Evolutionary conservation across 37 sponge, comb jelly and placozoan species (phyloP), one percentile per base, ranked within the genome.

Genomic region (Oopsacas minuta): DNA sequence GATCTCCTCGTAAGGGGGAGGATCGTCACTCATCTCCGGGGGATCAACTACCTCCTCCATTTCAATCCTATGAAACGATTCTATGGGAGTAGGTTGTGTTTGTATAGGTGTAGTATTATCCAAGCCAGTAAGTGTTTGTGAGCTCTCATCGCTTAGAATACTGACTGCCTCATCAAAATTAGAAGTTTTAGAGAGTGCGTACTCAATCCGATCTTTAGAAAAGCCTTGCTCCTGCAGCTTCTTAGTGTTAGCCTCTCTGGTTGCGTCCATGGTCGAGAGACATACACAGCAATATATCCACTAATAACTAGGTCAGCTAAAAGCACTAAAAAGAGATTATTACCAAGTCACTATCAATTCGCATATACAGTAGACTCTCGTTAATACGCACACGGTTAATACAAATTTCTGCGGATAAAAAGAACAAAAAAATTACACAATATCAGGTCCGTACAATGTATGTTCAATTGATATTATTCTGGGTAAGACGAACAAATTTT

Each of bases 1-100:
- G 17, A 61, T 12, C 75, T 61, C 75, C 30, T 61, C 75, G 75
- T 61, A 61, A 34, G 75, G 75, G 75, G 75, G 75, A 3, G 75
- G 75, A n/a, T 61, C 75, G 32, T 61, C 17, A 34, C 75, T 61
- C 75, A 61, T 61, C 1, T 61, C 75, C 30, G 22, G 30, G 22
- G 49, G 8, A 15, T 42, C 49, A 8, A 25, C 75, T 3, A 61
- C 75, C 75, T 61, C 75, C 28, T 61, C 75, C 75, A 61, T 61
- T 34, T 61, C 75, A n/a, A 61, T 61, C 20, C 75, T 3, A 25
- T 61, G 75, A 12, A 61, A 61, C 17, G 7, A 3, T 10, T 61
- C 75, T 34, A 12, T 5, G 75, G 30, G 75, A 34, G 20, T 34
- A 10, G 20, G n/a, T n/a, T n/a, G n/a, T n/a, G n/a, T n/a, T n/a